Percentiles rank a stretch among this genome's conserved stretches.
These are phyloP conservation scores for Galagoides demidoff DNA, from an alignment of 2,797 vertebrate species.

Conservation along the genomic window DNA sequence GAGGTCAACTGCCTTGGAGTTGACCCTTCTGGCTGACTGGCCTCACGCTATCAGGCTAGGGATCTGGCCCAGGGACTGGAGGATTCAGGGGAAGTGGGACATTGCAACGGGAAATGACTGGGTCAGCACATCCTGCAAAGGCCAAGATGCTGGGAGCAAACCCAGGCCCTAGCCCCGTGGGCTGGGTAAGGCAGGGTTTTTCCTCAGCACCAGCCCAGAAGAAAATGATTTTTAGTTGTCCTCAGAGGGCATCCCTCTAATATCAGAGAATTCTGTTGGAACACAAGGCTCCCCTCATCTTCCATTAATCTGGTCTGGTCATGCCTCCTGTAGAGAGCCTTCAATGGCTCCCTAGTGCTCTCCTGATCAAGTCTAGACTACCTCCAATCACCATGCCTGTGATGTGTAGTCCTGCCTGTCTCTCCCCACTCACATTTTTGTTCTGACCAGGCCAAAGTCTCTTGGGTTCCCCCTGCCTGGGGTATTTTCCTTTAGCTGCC, in stretches of 20 bases:
- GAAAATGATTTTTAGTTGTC: neutral
- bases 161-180: neutral
- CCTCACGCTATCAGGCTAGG: constrained; percentile 71
- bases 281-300: neutral
- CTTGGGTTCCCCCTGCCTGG: neutral
- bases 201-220: neutral
- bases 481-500: neutral
- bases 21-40: constrained; percentile 78
- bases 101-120: constrained; percentile 47
- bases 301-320: neutral
- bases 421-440: rapidly evolving
- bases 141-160: constrained; percentile 44
- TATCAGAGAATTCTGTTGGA: neutral
- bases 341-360: neutral
- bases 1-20: constrained; percentile 80
- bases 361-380: neutral
- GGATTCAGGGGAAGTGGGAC: constrained; percentile 19
- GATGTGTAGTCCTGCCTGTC: neutral
- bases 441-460: neutral
- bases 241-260: too few species aligned
- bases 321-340: neutral
- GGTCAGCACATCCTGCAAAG: constrained; percentile 62
- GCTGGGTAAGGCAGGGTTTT: neutral
- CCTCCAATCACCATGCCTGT: neutral
- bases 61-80: constrained; percentile 64